A percentile compares a stretch with the other conserved stretches of the same genome.
Conservation (phyloP, 1,140 invertebrate genomes). For the Trissolcus basalis region DNA sequence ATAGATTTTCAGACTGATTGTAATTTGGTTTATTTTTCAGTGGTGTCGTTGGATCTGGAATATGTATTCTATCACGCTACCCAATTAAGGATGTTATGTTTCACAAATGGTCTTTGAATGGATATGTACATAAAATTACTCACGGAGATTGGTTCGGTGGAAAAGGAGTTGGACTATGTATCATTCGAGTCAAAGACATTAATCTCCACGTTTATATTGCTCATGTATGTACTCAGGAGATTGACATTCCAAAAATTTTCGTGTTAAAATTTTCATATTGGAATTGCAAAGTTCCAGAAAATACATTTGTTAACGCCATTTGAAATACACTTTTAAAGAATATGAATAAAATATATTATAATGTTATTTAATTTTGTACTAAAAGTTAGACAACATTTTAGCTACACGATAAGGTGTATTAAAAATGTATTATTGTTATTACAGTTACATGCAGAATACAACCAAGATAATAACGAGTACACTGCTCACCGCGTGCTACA, state of each 20-base stretch:
- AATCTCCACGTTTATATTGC: constrained; percentile 91
- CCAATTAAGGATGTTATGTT: constrained; percentile 92
- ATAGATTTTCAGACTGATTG: too few relatives aligned
- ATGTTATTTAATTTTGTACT: too few relatives aligned
- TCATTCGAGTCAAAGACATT: constrained; percentile 81
- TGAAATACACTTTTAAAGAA: too few relatives aligned
- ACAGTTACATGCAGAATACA: constrained; percentile 97
- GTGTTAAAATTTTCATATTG: too few relatives aligned
- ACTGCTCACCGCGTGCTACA: constrained; percentile 92
- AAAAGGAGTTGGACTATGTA: constrained; percentile 95
- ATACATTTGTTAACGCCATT: too few relatives aligned
- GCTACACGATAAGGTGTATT: too few relatives aligned
- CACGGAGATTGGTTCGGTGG: constrained; percentile 99
- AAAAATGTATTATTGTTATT: constrained; percentile 26
- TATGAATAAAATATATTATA: too few relatives aligned
- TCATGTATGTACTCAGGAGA: constrained; percentile 84
- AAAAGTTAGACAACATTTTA: too few relatives aligned
- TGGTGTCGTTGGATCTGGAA: constrained; percentile 93
- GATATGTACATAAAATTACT: constrained; percentile 96
- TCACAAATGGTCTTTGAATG: constrained; percentile 95
- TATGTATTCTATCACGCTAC: constrained; percentile 93
- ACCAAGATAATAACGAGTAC: constrained; percentile 90
- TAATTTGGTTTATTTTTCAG: constrained; percentile 76
- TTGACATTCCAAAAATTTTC: too few relatives aligned
- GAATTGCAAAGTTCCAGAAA: too few relatives aligned